These are phyloP conservation scores for Euborellia annulipes DNA, from an alignment of 1,140 invertebrate species.

Conservation along the genomic window DNA sequence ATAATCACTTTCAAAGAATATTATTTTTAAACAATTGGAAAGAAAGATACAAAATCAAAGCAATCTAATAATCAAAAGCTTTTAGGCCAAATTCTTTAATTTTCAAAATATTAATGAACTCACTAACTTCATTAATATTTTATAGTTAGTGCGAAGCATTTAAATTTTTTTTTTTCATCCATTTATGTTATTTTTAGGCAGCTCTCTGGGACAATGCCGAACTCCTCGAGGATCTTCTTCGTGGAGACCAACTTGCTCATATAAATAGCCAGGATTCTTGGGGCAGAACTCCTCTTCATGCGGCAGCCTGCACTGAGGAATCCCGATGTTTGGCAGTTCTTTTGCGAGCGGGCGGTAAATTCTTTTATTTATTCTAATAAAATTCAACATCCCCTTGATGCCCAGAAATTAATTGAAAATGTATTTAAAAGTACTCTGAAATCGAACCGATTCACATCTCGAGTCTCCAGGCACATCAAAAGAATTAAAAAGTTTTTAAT, in stretches of 20 bases:
- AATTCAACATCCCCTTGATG: no score
- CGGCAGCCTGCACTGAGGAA: slow-evolving; percentile 71
- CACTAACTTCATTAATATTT: background rate
- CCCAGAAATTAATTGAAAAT: no score
- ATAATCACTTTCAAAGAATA: no score
- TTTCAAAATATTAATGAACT: background rate
- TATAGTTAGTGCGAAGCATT: background rate
- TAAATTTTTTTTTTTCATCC: background rate
- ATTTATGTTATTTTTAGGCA: slow-evolving; percentile 35
- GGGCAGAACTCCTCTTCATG: slow-evolving; percentile 68
- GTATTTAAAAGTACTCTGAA: no score
- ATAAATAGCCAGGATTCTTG: slow-evolving; percentile 61
- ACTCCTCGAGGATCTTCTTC: slow-evolving; percentile 63
- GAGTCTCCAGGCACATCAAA: no score
- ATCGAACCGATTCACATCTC: no score
- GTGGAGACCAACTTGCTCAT: slow-evolving; percentile 48
- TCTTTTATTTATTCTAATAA: no score
- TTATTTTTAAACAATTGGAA: slow-evolving; percentile 2
- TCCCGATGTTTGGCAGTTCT: slow-evolving; percentile 62
- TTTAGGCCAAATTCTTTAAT: background rate
- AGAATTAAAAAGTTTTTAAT: no score
- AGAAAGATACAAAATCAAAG: background rate
- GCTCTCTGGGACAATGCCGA: slow-evolving; percentile 85
- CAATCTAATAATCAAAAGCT: background rate
- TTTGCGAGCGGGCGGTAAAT: slow-evolving; percentile 46